phyloP scores from a whole-genome alignment of 1,140 invertebrate genomes.

The Bombus picipes region DNA sequence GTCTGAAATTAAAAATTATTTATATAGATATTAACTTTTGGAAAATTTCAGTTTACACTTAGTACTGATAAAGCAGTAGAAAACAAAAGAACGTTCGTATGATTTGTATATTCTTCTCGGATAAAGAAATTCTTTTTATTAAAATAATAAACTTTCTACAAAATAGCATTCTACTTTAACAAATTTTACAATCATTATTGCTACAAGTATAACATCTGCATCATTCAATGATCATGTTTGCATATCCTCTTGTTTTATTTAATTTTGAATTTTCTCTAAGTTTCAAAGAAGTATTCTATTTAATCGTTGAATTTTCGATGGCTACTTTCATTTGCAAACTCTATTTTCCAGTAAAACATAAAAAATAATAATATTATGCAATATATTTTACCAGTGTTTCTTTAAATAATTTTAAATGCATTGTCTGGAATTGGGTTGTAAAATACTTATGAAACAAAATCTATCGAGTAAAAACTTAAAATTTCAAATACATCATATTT shows the following conservation, averaged over 20 bases:
- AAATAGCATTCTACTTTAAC: not conserved
- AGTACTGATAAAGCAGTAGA: not conserved
- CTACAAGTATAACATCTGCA: not conserved
- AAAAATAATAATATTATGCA: slow-evolving; percentile 1
- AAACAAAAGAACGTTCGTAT: not conserved
- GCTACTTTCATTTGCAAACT: not conserved
- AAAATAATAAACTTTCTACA: slow-evolving; percentile 7
- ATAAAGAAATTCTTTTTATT: not conserved
- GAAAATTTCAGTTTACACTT: not conserved
- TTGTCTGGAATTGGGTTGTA: too few species aligned
- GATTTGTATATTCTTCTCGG: not conserved
- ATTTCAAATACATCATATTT: not conserved
- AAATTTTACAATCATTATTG: slow-evolving; percentile 4
- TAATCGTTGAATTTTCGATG: slow-evolving; percentile 1
- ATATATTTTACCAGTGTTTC: slow-evolving; percentile 6
- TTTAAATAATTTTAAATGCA: slow-evolving; percentile 1
- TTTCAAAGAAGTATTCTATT: not conserved
- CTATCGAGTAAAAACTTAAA: not conserved
- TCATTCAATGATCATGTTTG: not conserved
- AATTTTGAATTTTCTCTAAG: not conserved
- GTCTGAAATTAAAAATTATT: not conserved
- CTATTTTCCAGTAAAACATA: slow-evolving; percentile 10
- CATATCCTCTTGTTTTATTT: not conserved
- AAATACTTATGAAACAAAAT: not conserved
- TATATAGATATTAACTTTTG: not conserved